Evolutionary conservation across 2,888 invertebrate species (phyloP).

Genomic region (Alitta virens): DNA sequence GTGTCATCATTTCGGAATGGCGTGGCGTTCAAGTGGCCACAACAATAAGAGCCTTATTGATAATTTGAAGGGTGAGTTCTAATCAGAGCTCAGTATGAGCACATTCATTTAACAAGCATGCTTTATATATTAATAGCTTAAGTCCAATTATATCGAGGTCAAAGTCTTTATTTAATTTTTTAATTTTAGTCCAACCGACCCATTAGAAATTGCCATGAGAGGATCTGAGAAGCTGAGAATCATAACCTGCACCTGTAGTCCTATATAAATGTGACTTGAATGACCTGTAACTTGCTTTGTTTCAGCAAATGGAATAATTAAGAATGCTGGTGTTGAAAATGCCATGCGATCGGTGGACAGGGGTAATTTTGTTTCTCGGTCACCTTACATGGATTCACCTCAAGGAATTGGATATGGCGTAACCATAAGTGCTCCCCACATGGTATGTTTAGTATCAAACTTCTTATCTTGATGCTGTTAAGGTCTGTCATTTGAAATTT

Average conservation of each 20-base stretch:
- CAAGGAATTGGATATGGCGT: conserved; percentile 86
- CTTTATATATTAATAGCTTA: too few relatives aligned
- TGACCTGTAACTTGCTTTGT: conserved; percentile 8
- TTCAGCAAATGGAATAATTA: conserved; percentile 54
- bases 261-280: too few relatives aligned
- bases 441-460: conserved; percentile 38
- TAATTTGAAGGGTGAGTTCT: conserved; percentile 30
- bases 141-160: too few relatives aligned
- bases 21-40: conserved; percentile 33
- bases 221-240: too few relatives aligned
- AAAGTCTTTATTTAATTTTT: too few relatives aligned
- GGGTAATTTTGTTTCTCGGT: conserved; percentile 43
- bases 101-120: too few relatives aligned
- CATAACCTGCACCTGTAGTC: too few relatives aligned
- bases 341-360: conserved; percentile 55
- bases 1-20: conserved; percentile 23
- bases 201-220: too few relatives aligned
- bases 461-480: too few relatives aligned
- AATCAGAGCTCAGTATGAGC: too few relatives aligned
- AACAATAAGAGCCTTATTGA: conserved; percentile 29
- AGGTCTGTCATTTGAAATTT: too few relatives aligned
- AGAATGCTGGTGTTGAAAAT: conserved; percentile 40
- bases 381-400: conserved; percentile 54
- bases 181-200: too few relatives aligned
- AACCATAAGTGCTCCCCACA: conserved; percentile 58